A percentile compares a stretch with the other conserved stretches of the same genome.
These are phyloP conservation scores for Cerastoderma edule DNA, from an alignment of 2,888 invertebrate species.

Conservation along the genomic window DNA sequence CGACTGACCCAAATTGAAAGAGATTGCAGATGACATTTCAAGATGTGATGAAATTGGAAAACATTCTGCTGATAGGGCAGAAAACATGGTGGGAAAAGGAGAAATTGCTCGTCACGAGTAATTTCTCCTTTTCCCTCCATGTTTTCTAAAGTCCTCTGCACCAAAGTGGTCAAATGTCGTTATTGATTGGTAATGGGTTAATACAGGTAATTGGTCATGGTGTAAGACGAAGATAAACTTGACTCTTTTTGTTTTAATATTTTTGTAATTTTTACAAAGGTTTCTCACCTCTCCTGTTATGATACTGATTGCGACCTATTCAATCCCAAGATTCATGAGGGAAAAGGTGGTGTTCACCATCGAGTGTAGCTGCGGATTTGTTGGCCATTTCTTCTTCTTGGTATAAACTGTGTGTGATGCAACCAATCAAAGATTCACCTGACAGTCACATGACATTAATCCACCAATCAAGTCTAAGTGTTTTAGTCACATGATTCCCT, in stretches of 20 bases:
- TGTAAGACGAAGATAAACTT: background rate
- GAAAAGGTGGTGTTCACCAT: conserved; percentile 90
- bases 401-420: conserved; percentile 83
- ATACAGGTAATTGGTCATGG: background rate
- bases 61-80: no score
- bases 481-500: no score
- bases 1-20: no score
- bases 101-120: conserved; percentile 2
- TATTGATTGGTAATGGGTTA: conserved; percentile 3
- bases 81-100: conserved; percentile 1
- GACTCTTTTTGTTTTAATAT: no score
- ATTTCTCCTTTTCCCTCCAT: conserved; percentile 9
- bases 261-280: conserved; percentile 85
- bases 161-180: background rate
- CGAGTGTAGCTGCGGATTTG: conserved; percentile 87
- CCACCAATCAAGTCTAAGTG: no score
- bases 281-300: conserved; percentile 93
- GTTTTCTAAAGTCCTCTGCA: background rate
- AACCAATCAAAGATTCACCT: background rate
- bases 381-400: conserved; percentile 89
- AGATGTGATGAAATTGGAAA: no score
- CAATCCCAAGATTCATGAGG: conserved; percentile 92
- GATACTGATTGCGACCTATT: conserved; percentile 90
- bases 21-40: no score
- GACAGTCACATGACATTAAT: conserved; percentile 1